phyloP scores from a whole-genome alignment of 2,113 vertebrate genomes.

The Ondatra zibethicus region DNA sequence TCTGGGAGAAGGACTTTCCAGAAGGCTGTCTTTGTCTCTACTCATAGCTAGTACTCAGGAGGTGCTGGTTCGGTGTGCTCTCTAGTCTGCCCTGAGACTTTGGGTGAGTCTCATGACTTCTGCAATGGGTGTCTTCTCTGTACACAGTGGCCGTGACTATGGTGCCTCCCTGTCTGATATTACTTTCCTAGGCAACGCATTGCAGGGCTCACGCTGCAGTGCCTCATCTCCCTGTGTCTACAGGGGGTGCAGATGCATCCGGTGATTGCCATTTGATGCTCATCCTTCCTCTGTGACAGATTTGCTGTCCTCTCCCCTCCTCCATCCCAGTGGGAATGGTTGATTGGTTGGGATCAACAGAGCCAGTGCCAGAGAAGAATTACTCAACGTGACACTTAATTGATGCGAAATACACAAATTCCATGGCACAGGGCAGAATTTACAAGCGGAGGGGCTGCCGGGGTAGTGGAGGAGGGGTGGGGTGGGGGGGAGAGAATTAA shows the following conservation, averaged over 20 bases:
- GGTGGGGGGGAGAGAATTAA: conserved; percentile 82
- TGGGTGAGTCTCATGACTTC: neutral
- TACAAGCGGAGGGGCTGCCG: conserved; percentile 82
- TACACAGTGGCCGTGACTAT: rapidly evolving
- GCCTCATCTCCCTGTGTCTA: neutral
- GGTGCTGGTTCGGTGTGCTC: no score
- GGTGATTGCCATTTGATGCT: neutral
- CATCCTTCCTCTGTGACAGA: neutral
- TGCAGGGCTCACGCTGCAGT: neutral
- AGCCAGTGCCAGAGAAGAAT: conserved; percentile 73
- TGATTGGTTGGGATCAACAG: conserved; percentile 75
- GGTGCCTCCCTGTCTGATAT: rapidly evolving
- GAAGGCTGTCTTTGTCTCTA: neutral
- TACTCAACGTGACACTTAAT: conserved; percentile 86
- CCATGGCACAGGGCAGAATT: conserved; percentile 82
- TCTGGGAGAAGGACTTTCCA: neutral
- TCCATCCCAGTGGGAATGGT: neutral
- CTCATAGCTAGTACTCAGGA: neutral
- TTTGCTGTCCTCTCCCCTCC: neutral
- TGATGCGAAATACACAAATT: conserved; percentile 87
- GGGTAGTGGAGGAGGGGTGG: conserved; percentile 74
- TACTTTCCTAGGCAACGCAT: neutral
- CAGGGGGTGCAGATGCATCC: rapidly evolving
- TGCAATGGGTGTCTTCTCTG: neutral
- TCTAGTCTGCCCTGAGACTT: neutral